Evolutionary conservation across 2,113 vertebrate species (phyloP).

Genomic region (Dipodomys ordii): DNA sequence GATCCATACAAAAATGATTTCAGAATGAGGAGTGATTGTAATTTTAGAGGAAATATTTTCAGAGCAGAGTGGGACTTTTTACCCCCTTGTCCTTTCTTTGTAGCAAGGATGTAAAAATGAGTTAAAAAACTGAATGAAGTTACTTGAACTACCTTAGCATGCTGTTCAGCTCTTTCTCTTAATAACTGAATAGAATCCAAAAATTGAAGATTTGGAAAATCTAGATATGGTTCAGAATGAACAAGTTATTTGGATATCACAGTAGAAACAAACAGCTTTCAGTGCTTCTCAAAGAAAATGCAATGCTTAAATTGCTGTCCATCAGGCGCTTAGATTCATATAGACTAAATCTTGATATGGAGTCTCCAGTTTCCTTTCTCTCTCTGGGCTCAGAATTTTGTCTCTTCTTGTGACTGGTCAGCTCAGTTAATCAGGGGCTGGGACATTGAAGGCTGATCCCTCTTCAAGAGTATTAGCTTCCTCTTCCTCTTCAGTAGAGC

Average conservation of each 20-base stretch:
- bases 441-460: not conserved
- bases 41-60: not conserved
- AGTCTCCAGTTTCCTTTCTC: conserved; percentile 18
- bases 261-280: not conserved
- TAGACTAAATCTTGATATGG: not conserved
- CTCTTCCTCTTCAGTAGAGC: not conserved
- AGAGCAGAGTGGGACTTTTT: not conserved
- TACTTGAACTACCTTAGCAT: conserved; percentile 24
- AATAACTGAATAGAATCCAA: not conserved
- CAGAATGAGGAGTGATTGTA: not conserved
- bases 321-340: not conserved
- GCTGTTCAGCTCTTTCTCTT: conserved; percentile 30
- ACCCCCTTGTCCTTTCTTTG: conserved; percentile 19
- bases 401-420: not conserved
- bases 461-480: not conserved
- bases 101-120: conserved; percentile 2
- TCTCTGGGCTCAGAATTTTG: not conserved
- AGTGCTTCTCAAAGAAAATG: conserved; percentile 5
- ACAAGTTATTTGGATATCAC: not conserved
- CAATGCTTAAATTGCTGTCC: not conserved
- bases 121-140: conserved; percentile 21
- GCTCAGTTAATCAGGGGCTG: not conserved
- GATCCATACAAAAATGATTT: conserved; percentile 44
- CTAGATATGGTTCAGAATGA: not conserved
- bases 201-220: conserved; percentile 13